Base-by-base conservation (phyloP, 1,140 invertebrate species). In the Araneus ventricosus region DNA sequence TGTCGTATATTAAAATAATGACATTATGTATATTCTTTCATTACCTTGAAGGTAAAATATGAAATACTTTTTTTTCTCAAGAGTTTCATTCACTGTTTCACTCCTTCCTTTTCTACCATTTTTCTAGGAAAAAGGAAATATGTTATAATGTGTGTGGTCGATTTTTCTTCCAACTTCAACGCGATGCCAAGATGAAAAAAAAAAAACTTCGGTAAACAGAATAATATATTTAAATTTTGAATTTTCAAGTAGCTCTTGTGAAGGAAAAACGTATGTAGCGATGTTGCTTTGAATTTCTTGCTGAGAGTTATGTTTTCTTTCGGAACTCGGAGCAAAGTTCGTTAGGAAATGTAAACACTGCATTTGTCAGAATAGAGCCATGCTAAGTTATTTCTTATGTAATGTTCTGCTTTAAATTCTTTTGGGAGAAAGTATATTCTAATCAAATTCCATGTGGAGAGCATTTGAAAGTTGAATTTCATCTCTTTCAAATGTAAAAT, bases 201-300 rank as follows among this genome's bases (percentile, higher is more conserved):
- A n/a, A 8, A 1, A n/a, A 14, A 3, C 10, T 67, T 27, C 27
- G 6, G 63, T 67, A 67, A 67, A 67, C 63, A 67, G 24, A 67
- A 67, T 67, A 67, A 67, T 27, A 67, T 30, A 67, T 27, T 67
- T 67, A 67, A 67, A 67, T 67, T 67, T 67, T 67, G 63, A 67
- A 67, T 67, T n/a, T 67, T n/a, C 24, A 7, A 30, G 63, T 27
- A 67, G 63, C 24, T 30, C 20, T 27, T 67, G 63, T 10, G 63
- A n/a, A 8, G n/a, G 7, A 14, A n/a, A 67, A 30, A 14, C 8
- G 4, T 10, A 67, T 27, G 24, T 7, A 67, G 27, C 27, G 24
- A 30, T 8, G 63, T 67, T 67, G n/a, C 5, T n/a, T 67, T 67
- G 24, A 67, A 27, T 67, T 67, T n/a, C 27, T 10, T 10, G 1